Evolutionary conservation across 2,888 invertebrate genomes (phyloP), one percentile per base, ranked within the genome.

Genomic region (Eilema sororculum): DNA sequence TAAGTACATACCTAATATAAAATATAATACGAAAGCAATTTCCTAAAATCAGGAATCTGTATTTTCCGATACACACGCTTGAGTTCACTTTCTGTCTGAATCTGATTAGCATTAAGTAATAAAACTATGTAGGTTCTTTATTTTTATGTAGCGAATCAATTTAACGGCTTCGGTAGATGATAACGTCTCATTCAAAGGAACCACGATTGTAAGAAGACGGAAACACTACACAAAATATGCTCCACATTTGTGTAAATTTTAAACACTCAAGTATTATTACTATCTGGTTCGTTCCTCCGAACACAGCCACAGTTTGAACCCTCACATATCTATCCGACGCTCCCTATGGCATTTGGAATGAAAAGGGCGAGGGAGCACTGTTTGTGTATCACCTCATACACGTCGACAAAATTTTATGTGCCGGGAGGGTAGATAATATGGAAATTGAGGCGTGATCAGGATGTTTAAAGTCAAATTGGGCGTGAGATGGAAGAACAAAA

Each of bases 351-450:
- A 84, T 78, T 82, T 73, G 76, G 71, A 76, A 72, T 61, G 62
- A 76, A 65, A 77, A 79, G 83, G 80, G 81, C 75, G 82, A 82
- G 82, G 82, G 83, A 77, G 83, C 76, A 80, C 69, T 78, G 80
- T 81, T 77, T 77, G 74, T 78, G 75, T 78, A 78, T 77, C 80
- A 83, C 84, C 85, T 83, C 83, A 89, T 86, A 82, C 78, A 78
- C 73, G 76, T 70, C 75, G 79, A 76, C 82, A 76, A 84, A 84
- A 84, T 83, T 81, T 84, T 82, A 86, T 83, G 84, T 81, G 77
- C 72, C 76, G 76, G 81, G 85, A 78, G 83, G 71, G 87, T 87
- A 81, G 85, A 85, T 84, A 85, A 84, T 85, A 84, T 80, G 85
- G 79, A 82, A 88, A 86, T 79, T 65, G 79, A 74, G 78, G 76